A percentile compares a stretch with the other conserved stretches of the same genome.
These are phyloP conservation scores for Malurus elegans DNA, from an alignment of 2,113 vertebrate genomes.

Conservation along the genomic window DNA sequence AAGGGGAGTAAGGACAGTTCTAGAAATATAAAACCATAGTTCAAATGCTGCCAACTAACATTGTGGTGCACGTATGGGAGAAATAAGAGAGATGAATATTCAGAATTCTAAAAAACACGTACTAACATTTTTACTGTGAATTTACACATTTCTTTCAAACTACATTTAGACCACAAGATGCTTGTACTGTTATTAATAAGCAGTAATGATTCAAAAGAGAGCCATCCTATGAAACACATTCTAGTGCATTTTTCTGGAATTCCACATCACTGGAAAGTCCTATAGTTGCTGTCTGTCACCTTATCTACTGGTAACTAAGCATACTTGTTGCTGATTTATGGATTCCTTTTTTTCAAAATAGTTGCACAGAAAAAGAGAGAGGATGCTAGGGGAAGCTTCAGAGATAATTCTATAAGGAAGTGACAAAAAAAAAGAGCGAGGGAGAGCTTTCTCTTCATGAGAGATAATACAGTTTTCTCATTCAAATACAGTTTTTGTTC, in stretches of 20 bases:
- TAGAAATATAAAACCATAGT: conserved; percentile 33
- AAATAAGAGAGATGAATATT: background rate
- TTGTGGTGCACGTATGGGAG: background rate
- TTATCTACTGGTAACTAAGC: background rate
- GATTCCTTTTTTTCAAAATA: background rate
- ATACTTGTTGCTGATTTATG: background rate
- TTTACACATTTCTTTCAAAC: background rate
- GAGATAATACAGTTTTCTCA: background rate
- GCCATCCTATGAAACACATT: background rate
- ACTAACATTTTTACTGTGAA: background rate
- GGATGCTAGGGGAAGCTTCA: background rate
- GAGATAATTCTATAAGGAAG: background rate
- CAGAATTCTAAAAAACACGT: background rate
- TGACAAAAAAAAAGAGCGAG: background rate
- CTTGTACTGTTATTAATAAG: background rate
- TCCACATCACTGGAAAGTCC: background rate
- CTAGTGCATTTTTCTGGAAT: background rate
- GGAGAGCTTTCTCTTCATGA: background rate
- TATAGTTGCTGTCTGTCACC: background rate
- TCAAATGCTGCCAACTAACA: background rate
- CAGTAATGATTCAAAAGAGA: background rate
- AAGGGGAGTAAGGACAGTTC: conserved; percentile 37
- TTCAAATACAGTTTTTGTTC: conserved; percentile 29
- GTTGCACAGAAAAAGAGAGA: background rate
- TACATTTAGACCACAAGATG: background rate